Base-by-base conservation (phyloP, 2,113 vertebrate species). In the Corythaeola cristata region DNA sequence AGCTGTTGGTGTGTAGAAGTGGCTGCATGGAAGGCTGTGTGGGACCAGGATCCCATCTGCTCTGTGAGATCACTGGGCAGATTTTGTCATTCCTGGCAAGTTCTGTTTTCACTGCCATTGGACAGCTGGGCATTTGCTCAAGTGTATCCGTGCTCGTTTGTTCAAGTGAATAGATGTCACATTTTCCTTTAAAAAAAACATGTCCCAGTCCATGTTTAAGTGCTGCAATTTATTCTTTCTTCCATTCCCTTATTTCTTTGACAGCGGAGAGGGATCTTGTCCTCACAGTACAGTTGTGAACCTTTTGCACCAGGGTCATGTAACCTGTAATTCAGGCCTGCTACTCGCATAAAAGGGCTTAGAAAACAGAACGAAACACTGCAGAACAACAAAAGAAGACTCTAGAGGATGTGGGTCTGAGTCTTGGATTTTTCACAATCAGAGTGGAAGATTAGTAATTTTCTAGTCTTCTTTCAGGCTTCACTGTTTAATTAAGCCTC, bases 1-100 rank as follows among this genome's bases (percentile, higher is more conserved):
- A 52, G 35, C 39, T 60, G 7, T 32, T 0, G 1, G 3, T 27
- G 13, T 80, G 32, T 24, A 14, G 39, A 45, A 8, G 0, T 17
- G 12, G 3, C 13, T 62, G 1, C 0, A 0, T 47, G 45, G 37
- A 49, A 52, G 44, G 30, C 28, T 2, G 1, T 14, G 12, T 16
- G 20, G 47, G 22, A 87, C 17, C 24, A 71, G n/a, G 68, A 41
- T 64, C 21, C 8, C 2, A 0, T n/a, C 18, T 28, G 47, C 8
- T 83, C 26, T 60, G 32, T 0, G 1, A 68, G 27, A 60, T 33
- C 21, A 11, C 5, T 2, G 2, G 3, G 3, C 24, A 56, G 18
- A 11, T 84, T 84, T 74, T 49, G 11, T 66, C 4, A 1, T 55
- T 87, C 19, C 17, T 58, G 16, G 30, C 17, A 33, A 27, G 56